These are phyloP conservation scores for Papilio xuthus DNA, from an alignment of 1,140 invertebrate species.

Conservation along the genomic window DNA sequence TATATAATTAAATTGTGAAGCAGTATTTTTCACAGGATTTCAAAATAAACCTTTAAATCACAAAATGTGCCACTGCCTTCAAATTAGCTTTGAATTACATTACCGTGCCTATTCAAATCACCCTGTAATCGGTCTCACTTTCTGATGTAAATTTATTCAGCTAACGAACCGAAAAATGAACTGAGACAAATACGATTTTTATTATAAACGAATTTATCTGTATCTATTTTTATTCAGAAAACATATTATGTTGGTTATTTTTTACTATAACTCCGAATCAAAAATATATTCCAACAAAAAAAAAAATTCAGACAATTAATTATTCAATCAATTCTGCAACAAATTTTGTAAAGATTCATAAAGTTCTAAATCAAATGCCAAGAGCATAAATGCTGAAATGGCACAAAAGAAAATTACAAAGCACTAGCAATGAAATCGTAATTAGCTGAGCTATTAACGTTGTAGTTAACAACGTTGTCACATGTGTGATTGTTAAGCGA, in stretches of 20 bases:
- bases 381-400: neutral
- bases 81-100: constrained; percentile 39
- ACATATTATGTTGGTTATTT: neutral
- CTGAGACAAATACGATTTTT: constrained; percentile 32
- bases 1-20: neutral
- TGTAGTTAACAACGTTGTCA: constrained; percentile 7
- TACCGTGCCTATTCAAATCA: constrained; percentile 31
- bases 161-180: constrained; percentile 39
- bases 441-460: constrained; percentile 25
- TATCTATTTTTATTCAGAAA: neutral
- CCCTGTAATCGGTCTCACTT: constrained; percentile 27
- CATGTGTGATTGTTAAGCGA: constrained; percentile 18
- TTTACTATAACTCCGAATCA: too few relatives aligned
- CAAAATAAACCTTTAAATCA: constrained; percentile 22
- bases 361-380: neutral
- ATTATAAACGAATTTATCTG: constrained; percentile 3
- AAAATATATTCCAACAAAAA: neutral
- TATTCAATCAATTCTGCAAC: too few relatives aligned
- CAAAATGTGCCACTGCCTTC: constrained; percentile 35
- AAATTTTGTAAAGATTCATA: neutral
- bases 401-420: constrained; percentile 24
- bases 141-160: constrained; percentile 37
- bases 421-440: constrained; percentile 18
- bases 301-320: too few relatives aligned
- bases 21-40: neutral